phyloP scores from a whole-genome alignment of 1,140 invertebrate species.

The Pteromalus puparum region DNA sequence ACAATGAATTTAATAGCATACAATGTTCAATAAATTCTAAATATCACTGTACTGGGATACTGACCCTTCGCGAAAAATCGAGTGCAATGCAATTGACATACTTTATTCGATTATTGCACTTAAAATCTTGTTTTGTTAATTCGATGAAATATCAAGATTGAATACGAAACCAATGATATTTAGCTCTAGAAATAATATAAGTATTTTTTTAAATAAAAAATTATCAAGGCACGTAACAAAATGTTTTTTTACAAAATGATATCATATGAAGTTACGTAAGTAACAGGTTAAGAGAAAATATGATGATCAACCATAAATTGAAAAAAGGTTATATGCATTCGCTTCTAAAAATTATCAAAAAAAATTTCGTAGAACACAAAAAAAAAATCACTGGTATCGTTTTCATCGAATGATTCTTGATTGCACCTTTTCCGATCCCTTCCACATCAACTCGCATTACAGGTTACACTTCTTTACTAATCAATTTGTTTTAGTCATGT shows the following conservation, averaged over 20 bases:
- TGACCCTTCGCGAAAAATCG: conserved; percentile 46
- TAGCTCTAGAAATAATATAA: background rate
- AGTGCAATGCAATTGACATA: conserved; percentile 53
- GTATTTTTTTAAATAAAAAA: conserved; percentile 14
- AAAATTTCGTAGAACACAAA: too few relatives aligned
- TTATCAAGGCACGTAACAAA: conserved; percentile 48
- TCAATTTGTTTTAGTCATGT: conserved; percentile 23
- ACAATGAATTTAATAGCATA: conserved; percentile 46
- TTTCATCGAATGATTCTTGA: conserved; percentile 18
- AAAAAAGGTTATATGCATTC: too few relatives aligned
- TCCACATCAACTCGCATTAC: conserved; percentile 8
- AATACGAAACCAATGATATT: conserved; percentile 42
- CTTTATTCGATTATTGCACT: conserved; percentile 52
- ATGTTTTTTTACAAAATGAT: conserved; percentile 20
- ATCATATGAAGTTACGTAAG: background rate
- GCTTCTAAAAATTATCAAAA: too few relatives aligned
- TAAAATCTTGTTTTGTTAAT: conserved; percentile 25
- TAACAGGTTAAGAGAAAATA: background rate
- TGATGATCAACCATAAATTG: background rate
- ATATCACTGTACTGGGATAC: conserved; percentile 49
- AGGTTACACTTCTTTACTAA: conserved; percentile 35
- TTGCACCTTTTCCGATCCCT: conserved; percentile 17
- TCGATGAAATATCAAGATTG: conserved; percentile 38
- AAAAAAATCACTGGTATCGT: conserved; percentile 26
- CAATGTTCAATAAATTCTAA: conserved; percentile 50